These are phyloP conservation scores for Ornithoptera priamus DNA, from an alignment of 2,888 invertebrate species.

Conservation along the genomic window DNA sequence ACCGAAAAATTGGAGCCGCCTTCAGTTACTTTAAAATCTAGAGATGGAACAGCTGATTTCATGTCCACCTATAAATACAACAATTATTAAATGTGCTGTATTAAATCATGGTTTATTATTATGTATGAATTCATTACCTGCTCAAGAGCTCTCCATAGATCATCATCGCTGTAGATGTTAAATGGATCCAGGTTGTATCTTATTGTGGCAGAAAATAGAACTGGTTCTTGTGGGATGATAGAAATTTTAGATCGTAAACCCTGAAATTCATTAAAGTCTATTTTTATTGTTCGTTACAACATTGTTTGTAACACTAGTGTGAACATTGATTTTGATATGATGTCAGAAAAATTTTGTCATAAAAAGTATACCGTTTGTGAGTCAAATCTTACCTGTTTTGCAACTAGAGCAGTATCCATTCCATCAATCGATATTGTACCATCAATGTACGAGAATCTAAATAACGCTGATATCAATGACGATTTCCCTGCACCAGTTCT, in stretches of 20 bases:
- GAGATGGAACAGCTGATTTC: constrained; percentile 82
- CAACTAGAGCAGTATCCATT: constrained; percentile 78
- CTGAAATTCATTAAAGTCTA: constrained; percentile 52
- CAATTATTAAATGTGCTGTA: not conserved
- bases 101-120: not conserved
- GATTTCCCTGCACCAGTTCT: constrained; percentile 89
- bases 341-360: not conserved
- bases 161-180: constrained; percentile 82
- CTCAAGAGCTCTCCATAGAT: constrained; percentile 86
- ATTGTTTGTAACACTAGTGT: not conserved
- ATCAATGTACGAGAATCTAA: constrained; percentile 82
- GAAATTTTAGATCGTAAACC: constrained; percentile 81
- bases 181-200: constrained; percentile 89
- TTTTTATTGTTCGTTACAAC: not conserved
- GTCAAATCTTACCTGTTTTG: constrained; percentile 64
- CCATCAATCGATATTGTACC: constrained; percentile 84
- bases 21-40: constrained; percentile 86
- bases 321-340: not conserved
- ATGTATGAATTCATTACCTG: constrained; percentile 68
- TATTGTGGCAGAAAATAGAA: constrained; percentile 78
- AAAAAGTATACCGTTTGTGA: not conserved
- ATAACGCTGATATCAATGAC: constrained; percentile 84
- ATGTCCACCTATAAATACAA: constrained; percentile 82
- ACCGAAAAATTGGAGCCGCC: constrained; percentile 92
- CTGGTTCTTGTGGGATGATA: constrained; percentile 89